Percentiles rank a stretch among this genome's conserved stretches.
Conservation (phyloP, 2,888 invertebrate species). For the Agriopis marginaria region DNA sequence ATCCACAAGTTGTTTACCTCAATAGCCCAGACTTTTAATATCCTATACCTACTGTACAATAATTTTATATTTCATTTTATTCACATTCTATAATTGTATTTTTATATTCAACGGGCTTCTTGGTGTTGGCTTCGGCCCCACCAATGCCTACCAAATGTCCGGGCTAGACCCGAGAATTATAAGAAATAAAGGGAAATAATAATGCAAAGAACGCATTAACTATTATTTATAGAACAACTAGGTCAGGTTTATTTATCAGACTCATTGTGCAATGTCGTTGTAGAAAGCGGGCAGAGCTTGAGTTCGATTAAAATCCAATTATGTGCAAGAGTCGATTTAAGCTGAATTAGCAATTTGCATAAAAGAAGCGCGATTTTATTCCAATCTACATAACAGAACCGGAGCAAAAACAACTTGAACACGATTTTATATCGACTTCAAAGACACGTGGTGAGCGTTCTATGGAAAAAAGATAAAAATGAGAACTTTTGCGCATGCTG, state of each 20-base stretch:
- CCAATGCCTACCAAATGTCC: too few relatives aligned
- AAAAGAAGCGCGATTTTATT: constrained; percentile 46
- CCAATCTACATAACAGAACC: constrained; percentile 40
- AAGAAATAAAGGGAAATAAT: too few relatives aligned
- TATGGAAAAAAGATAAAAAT: background rate
- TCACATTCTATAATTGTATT: too few relatives aligned
- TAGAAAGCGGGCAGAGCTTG: constrained; percentile 35
- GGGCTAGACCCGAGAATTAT: background rate
- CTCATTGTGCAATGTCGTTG: constrained; percentile 35
- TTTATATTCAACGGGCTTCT: too few relatives aligned
- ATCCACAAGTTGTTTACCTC: too few relatives aligned
- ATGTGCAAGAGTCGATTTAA: constrained; percentile 49
- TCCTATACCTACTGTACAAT: too few relatives aligned
- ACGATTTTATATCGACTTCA: constrained; percentile 31
- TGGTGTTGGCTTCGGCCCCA: too few relatives aligned
- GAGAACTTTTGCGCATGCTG: background rate
- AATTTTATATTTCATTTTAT: too few relatives aligned
- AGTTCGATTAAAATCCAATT: constrained; percentile 49
- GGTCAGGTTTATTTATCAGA: constrained; percentile 37
- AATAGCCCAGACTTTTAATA: too few relatives aligned
- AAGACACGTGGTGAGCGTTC: constrained; percentile 12
- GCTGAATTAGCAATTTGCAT: constrained; percentile 50
- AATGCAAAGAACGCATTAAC: background rate
- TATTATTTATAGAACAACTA: too few relatives aligned
- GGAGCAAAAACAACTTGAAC: constrained; percentile 41